Evolutionary conservation across 2,888 invertebrate species (phyloP), one percentile per base, ranked within the genome.

Genomic region (Campoplex nolae): DNA sequence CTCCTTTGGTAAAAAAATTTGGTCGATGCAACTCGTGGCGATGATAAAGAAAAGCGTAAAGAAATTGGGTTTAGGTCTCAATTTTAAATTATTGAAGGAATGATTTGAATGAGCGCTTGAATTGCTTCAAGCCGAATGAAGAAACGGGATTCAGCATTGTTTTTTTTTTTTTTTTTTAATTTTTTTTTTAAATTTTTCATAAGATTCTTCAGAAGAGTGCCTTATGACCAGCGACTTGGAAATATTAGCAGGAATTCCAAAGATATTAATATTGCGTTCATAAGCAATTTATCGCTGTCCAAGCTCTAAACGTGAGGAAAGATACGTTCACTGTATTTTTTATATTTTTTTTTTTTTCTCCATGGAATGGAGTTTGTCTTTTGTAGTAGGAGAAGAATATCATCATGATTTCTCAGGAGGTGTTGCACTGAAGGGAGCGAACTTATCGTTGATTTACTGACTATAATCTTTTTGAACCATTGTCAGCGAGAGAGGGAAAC

Each of bases 391-490:
- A 58, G 4, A 51, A 16, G 58, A 74, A 42, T 38, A 56, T 58
- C 45, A 48, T 13, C 18, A 56, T 35, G n/a, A 67, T 71, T 71
- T 58, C 56, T 73, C 67, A 11, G 42, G n/a, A 51, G 68, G 48
- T 67, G 65, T 54, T 45, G 65, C 48, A 42, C 68, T 38, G 28
- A 71, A 68, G 51, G 38, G 23, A 56, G 73, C 1, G 18, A 81
- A 51, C 32, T 79, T 82, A 83, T 75, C 75, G 45, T 77, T 81
- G 77, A 81, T 84, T 84, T 68, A 77, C 73, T 67, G 35, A 13
- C 48, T n/a, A 81, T n/a, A 75, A 62, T 74, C 56, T 74, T 77
- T 78, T 16, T 71, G 68, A 83, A 76, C 56, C 51, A 42, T 68
- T 32, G 54, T 32, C 16, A 4, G 62, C 9, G n/a, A 35, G n/a